These are phyloP conservation scores for Pelusios castaneus DNA, from an alignment of 2,113 vertebrate species.

Conservation along the genomic window DNA sequence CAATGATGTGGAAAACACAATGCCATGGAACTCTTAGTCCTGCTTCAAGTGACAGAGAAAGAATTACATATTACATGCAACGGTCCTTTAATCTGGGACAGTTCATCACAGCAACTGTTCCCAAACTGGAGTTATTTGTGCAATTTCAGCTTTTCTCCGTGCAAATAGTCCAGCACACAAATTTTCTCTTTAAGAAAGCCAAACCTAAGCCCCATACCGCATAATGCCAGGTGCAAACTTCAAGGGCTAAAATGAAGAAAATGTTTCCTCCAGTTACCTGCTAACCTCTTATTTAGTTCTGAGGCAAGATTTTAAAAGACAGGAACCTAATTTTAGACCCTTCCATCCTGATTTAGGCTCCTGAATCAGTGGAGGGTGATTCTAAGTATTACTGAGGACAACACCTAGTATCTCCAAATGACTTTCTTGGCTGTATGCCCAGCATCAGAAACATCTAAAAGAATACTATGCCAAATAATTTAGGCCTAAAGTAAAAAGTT, in stretches of 20 bases:
- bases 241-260: neutral
- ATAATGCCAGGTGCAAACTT: neutral
- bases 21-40: neutral
- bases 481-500: neutral
- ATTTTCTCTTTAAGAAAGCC: neutral
- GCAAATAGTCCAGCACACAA: neutral
- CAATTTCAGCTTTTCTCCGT: neutral
- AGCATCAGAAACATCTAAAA: neutral
- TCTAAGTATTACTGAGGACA: fast-evolving
- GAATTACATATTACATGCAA: neutral
- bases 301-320: neutral
- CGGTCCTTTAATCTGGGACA: neutral
- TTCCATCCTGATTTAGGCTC: neutral
- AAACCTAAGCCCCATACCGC: neutral
- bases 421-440: neutral
- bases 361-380: fast-evolving
- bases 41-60: neutral
- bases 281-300: neutral
- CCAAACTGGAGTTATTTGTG: neutral
- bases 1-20: fast-evolving
- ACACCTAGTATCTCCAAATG: neutral
- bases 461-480: neutral
- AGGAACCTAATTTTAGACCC: neutral
- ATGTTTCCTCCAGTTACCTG: neutral
- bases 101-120: neutral